Evolutionary conservation across 2,797 vertebrate genomes (phyloP).

Genomic region (Galago senegalensis): DNA sequence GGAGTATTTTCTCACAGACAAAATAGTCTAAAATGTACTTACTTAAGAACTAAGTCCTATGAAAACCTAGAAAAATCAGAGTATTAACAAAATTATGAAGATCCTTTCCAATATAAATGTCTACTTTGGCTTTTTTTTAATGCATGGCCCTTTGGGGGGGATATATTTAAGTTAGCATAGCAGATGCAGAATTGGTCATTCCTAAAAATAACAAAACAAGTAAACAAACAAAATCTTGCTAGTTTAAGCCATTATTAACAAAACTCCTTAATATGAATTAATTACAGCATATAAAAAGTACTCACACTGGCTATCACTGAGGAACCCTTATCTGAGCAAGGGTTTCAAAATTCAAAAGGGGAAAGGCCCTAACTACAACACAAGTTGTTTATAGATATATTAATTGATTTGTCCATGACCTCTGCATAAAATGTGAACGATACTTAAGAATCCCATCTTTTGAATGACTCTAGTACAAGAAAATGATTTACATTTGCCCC

Average conservation of each 20-base stretch:
- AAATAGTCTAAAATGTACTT: background rate
- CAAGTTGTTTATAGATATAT: background rate
- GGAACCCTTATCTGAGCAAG: background rate
- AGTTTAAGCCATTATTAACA: slow-evolving; percentile 57
- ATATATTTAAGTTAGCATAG: slow-evolving; percentile 16
- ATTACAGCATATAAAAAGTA: slow-evolving; percentile 40
- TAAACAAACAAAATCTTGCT: slow-evolving; percentile 12
- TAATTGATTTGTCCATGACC: background rate
- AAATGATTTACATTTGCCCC: background rate
- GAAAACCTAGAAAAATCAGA: slow-evolving; percentile 55
- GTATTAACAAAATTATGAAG: slow-evolving; percentile 25
- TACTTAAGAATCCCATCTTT: background rate
- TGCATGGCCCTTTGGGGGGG: background rate
- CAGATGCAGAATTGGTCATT: slow-evolving; percentile 3
- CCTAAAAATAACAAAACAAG: slow-evolving; percentile 64
- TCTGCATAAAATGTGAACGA: background rate
- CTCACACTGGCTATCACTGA: background rate
- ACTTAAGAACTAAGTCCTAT: background rate
- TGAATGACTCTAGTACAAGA: background rate
- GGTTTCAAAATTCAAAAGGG: slow-evolving; percentile 45
- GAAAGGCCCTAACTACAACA: slow-evolving; percentile 45
- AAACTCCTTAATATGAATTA: slow-evolving; percentile 41
- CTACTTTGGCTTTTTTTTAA: background rate
- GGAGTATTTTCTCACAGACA: background rate
- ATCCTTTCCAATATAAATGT: slow-evolving; percentile 45